Base-by-base conservation (phyloP, 2,113 vertebrate species). In the Microcebus lehilahytsara region DNA sequence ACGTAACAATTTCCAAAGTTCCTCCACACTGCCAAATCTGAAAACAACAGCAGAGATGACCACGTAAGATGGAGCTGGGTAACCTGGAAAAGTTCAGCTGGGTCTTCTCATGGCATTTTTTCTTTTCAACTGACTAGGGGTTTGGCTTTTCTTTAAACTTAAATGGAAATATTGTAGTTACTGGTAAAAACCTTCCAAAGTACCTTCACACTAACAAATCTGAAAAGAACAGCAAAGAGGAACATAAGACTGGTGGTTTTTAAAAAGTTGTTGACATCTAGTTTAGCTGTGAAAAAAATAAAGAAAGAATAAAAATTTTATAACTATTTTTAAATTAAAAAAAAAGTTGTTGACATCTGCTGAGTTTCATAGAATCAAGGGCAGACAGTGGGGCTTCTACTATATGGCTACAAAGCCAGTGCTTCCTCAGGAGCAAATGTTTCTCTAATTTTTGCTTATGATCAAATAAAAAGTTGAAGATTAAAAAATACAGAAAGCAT, bases 11-110 rank as follows among this genome's bases (percentile, higher is more conserved):
- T 99, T 99, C 99, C 93, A 99, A 98, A 58, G 99, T 99, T 77
- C 99, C 99, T 25, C 99, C 99, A 92, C 99, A 99, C 97, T 99
- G 99, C 99, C 99, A 99, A 95, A 99, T 99, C 99, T 99, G 98
- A 93, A 98, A 97, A 91, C 0, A 30, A 62, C 0, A 98, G 58
- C 93, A 98, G 56, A 81, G 5, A 96, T 22, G 40, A 84, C 22
- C 14, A 20, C 1, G 9, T 64, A 66, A 53, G n/a, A 77, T 13
- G 37, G 1, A 9, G 17, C 42, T 86, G 32, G 13, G 37, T 56
- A 92, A 42, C 75, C 6, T 69, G 23, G 34, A 69, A 75, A 85
- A 42, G 80, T 32, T 42, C 49, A 64, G 42, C 27, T 66, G 30
- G 66, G 53, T 74, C 23, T 84, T 89, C 25, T 6, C 42, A 30